These are phyloP conservation scores for Ophioderma brevispina DNA, from an alignment of 35 echinoderm and acorn worm species.

Conservation along the genomic window DNA sequence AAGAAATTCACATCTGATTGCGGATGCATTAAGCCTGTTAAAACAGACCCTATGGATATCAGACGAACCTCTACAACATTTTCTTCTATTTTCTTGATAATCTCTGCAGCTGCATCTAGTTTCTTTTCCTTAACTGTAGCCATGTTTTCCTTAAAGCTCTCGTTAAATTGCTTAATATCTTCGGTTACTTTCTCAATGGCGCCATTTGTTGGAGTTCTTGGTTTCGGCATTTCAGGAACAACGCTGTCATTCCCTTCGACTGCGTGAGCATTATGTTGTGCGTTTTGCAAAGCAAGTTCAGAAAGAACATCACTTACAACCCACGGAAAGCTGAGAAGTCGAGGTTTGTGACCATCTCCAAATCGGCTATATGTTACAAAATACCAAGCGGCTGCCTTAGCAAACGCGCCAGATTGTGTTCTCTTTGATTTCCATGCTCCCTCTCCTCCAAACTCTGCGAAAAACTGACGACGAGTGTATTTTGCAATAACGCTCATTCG, in stretches of 20 bases:
- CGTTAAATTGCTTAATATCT: neutral
- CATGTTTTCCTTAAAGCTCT: neutral
- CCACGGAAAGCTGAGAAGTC: neutral
- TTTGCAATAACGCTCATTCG: neutral
- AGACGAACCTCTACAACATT: neutral
- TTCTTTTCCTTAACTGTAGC: neutral
- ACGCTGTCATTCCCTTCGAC: too few relatives aligned
- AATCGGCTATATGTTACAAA: neutral
- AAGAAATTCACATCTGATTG: neutral
- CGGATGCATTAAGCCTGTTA: neutral
- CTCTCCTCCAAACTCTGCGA: neutral
- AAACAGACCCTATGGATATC: neutral
- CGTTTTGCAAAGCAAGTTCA: neutral
- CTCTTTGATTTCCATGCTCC: neutral
- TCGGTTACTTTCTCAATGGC: neutral
- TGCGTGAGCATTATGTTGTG: neutral
- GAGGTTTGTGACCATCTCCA: neutral
- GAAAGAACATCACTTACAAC: neutral
- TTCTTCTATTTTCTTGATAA: neutral
- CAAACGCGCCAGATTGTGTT: neutral
- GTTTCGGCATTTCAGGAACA: neutral
- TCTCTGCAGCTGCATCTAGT: neutral
- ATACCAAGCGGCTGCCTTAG: neutral
- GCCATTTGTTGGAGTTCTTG: neutral
- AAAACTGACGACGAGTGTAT: neutral